phyloP scores from a whole-genome alignment of 2,113 vertebrate genomes.

The Rhinopomastus cyanomelas region DNA sequence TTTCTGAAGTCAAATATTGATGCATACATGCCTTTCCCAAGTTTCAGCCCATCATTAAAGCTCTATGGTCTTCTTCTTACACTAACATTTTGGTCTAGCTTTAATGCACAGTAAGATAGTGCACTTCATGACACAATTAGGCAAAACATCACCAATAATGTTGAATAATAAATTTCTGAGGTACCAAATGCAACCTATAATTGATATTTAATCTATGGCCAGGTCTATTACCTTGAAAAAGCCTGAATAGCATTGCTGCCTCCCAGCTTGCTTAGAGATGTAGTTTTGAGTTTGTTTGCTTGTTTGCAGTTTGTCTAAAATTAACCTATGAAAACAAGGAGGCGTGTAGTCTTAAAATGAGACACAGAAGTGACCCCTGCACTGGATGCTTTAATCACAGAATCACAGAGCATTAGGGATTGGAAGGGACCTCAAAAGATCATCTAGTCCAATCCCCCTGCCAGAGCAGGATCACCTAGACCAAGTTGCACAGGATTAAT shows the following conservation, averaged over 20 bases:
- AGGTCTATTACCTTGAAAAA: slow-evolving; percentile 42
- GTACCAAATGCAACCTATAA: slow-evolving; percentile 50
- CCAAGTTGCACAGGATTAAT: too few species aligned
- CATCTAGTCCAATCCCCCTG: too few species aligned
- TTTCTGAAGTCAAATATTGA: slow-evolving; percentile 7
- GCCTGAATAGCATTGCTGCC: slow-evolving; percentile 26
- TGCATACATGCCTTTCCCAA: not conserved
- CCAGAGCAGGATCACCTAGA: too few species aligned
- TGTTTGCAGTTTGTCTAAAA: slow-evolving; percentile 13
- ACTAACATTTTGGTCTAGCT: not conserved
- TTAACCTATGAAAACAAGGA: not conserved
- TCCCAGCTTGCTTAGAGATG: not conserved
- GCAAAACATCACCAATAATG: slow-evolving; percentile 43
- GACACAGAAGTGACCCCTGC: not conserved
- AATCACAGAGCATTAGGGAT: too few species aligned
- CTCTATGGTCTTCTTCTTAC: slow-evolving; percentile 13
- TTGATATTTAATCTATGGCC: slow-evolving; percentile 64
- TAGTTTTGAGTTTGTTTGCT: not conserved
- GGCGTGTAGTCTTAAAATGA: not conserved
- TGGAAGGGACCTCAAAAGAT: too few species aligned
- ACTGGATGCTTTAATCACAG: not conserved
- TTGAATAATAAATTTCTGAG: slow-evolving; percentile 61
- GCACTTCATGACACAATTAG: slow-evolving; percentile 13
- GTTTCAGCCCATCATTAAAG: not conserved
- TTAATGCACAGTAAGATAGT: slow-evolving; percentile 7